Evolutionary conservation across 2,113 vertebrate genomes (phyloP).

Genomic region (Calyptomena viridis): DNA sequence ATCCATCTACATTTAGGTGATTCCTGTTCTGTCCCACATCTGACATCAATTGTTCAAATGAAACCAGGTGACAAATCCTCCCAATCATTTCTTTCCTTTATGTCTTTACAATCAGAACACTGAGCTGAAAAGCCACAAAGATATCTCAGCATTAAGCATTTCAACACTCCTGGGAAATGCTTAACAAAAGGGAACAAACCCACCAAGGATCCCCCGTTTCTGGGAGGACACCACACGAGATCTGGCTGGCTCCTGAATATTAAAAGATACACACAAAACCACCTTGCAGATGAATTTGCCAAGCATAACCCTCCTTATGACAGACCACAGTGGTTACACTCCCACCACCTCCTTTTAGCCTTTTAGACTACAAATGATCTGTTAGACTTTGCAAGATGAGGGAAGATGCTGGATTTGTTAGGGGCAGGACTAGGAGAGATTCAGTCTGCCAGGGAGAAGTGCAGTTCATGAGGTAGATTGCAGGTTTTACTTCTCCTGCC

Average conservation of each 20-base stretch:
- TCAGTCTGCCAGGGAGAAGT: not conserved
- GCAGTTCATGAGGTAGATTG: not conserved
- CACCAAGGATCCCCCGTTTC: not conserved
- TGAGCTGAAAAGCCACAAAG: not conserved
- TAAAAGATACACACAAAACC: not conserved
- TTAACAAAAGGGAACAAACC: not conserved
- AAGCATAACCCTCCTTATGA: not conserved
- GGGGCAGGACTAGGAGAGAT: not conserved
- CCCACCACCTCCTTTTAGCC: not conserved
- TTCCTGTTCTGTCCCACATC: conserved; percentile 24
- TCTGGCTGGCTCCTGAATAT: not conserved
- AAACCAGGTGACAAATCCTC: conserved; percentile 52
- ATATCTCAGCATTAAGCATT: not conserved
- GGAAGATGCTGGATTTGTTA: not conserved
- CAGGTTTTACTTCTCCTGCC: not conserved
- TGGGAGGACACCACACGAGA: not conserved
- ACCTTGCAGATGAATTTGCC: not conserved
- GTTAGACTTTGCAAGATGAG: not conserved
- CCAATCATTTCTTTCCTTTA: conserved; percentile 14
- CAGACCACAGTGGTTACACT: not conserved
- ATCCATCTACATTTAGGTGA: conserved; percentile 39
- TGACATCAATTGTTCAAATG: conserved; percentile 42
- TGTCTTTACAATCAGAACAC: not conserved
- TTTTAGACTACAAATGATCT: not conserved
- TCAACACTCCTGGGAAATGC: not conserved